These are phyloP conservation scores for Drosophila imparisetae DNA, from an alignment of 2,888 invertebrate genomes.

Conservation along the genomic window DNA sequence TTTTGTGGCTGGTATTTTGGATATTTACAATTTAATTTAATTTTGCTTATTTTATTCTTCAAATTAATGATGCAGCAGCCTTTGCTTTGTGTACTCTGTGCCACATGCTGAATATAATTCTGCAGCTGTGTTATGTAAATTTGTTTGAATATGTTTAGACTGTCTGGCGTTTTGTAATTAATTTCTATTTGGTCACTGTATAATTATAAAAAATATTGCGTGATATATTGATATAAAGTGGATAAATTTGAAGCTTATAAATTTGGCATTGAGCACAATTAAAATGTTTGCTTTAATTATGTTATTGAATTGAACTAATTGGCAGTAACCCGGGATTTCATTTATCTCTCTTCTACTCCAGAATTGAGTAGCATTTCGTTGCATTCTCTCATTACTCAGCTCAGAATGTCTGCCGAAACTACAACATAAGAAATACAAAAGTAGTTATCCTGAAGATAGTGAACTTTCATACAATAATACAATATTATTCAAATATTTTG, in stretches of 20 bases:
- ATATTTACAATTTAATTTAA: conserved; percentile 56
- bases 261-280: too few relatives aligned
- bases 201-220: not conserved
- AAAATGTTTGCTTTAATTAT: not conserved
- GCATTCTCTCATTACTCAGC: too few relatives aligned
- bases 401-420: too few relatives aligned
- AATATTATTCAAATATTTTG: too few relatives aligned
- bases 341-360: not conserved
- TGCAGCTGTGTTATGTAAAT: not conserved
- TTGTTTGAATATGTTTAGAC: not conserved
- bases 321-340: not conserved
- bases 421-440: too few relatives aligned
- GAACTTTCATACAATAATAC: not conserved
- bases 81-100: not conserved
- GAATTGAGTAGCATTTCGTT: not conserved
- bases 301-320: not conserved
- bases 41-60: conserved; percentile 14
- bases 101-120: not conserved
- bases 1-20: conserved; percentile 28
- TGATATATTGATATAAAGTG: not conserved
- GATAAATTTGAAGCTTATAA: not conserved
- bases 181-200: not conserved
- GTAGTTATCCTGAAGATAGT: too few relatives aligned
- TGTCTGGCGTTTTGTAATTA: too few relatives aligned
- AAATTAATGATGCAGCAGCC: not conserved